A percentile compares a stretch with the other conserved stretches of the same genome.
Evolutionary conservation across 2,797 vertebrate genomes (phyloP).

Genomic region (Rhodeus uyekii): DNA sequence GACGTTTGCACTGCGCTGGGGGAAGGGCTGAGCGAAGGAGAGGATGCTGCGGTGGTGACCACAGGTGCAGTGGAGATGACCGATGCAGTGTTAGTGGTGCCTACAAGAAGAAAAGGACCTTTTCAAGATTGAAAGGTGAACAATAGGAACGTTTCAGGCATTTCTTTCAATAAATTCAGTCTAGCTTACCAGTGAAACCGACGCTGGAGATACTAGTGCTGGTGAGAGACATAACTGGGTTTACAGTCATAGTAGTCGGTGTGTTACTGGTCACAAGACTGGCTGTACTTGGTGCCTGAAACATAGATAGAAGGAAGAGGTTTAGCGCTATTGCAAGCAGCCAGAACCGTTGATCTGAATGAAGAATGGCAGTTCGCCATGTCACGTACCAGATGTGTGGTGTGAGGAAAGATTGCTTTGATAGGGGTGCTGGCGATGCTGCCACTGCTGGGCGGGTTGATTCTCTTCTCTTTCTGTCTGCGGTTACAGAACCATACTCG

Average conservation of each 20-base stretch:
- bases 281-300: constrained; percentile 92
- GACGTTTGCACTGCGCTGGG: constrained; percentile 77
- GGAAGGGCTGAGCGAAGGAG: constrained; percentile 88
- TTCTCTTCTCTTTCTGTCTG: constrained; percentile 98
- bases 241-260: constrained; percentile 94
- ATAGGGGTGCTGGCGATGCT: constrained; percentile 86
- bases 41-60: constrained; percentile 81
- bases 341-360: neutral
- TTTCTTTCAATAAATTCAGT: neutral
- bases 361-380: neutral
- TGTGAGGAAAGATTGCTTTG: constrained; percentile 94
- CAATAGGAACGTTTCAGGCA: neutral
- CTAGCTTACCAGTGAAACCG: constrained; percentile 85
- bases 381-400: constrained; percentile 88
- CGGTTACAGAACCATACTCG: constrained; percentile 99
- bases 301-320: neutral
- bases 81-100: constrained; percentile 88
- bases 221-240: constrained; percentile 93
- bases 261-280: constrained; percentile 97
- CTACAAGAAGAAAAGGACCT: constrained; percentile 63
- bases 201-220: constrained; percentile 88
- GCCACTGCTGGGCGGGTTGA: constrained; percentile 95
- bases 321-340: neutral
- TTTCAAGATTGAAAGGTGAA: neutral
- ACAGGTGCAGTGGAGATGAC: constrained; percentile 94